Evolutionary conservation across 2,113 vertebrate genomes (phyloP), one percentile per base, ranked within the genome.

Genomic region (Dendropsophus ebraccatus): DNA sequence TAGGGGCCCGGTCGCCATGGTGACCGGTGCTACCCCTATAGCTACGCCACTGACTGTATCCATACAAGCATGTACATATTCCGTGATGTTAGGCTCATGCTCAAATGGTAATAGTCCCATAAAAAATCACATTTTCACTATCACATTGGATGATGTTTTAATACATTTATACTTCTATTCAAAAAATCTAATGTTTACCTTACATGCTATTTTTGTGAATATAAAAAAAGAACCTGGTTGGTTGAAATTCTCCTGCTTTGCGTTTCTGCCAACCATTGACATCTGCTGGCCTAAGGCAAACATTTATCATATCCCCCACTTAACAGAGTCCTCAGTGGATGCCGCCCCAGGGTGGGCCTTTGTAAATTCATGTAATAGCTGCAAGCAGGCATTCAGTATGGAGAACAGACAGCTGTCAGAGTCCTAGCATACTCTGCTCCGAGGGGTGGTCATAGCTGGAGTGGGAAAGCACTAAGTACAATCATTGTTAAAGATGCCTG

Each of bases 241-340:
- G 35, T 28, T 62, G 0, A 81, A 47, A 81, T 81, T n/a, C 35
- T 60, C 50, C 82, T 47, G 41, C 65, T 74, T 58, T 78, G 83
- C 47, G 58, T 73, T 70, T 41, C 62, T 79, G 30, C 30, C 32
- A 14, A 58, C 60, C 72, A 80, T 72, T 80, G 84, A 81, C 30
- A 81, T 80, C 45, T 58, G 78, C 23, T 80, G 49, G 84, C 84
- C 76, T 72, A 52, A 86, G 77, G 84, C 75, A 86, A 86, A 70
- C 32, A 86, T 81, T 86, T 86, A 86, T 62, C 84, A 86, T 86
- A 73, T 81, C 62, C 84, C 84, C 84, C 49, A 80, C 76, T 81
- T 81, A 80, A 80, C 65, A 81, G 47, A 72, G 77, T 30, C 32
- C 45, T 72, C 67, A 45, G 56, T 86, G 62, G 65, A 86, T 30